Percentiles rank a stretch among this genome's conserved stretches.
Conservation (phyloP, 2,113 vertebrate species). For the Sapayoa aenigma region DNA sequence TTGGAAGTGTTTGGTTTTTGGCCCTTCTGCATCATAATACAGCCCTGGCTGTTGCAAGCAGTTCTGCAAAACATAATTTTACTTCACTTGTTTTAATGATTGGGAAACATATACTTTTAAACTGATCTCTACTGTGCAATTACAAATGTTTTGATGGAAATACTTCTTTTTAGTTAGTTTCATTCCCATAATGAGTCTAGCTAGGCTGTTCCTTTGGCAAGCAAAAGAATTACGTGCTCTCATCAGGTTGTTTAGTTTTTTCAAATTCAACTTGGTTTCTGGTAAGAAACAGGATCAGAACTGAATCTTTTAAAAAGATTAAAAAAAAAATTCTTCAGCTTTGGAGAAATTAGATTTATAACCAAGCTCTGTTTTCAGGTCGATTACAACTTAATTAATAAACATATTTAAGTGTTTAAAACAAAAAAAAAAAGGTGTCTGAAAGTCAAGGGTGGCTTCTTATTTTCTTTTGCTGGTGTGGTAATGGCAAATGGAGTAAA, state of each 20-base stretch:
- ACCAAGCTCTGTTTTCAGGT: not conserved
- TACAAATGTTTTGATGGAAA: conserved; percentile 50
- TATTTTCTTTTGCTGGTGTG: not conserved
- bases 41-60: conserved; percentile 41
- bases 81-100: conserved; percentile 35
- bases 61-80: conserved; percentile 52
- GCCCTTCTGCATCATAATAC: conserved; percentile 33
- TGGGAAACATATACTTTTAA: conserved; percentile 48
- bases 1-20: conserved; percentile 7
- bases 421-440: not conserved
- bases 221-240: not conserved
- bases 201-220: conserved; percentile 8
- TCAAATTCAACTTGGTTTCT: not conserved
- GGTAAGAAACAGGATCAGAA: not conserved
- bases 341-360: not conserved
- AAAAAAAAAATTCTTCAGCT: not conserved
- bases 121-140: conserved; percentile 46
- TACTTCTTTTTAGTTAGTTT: conserved; percentile 8
- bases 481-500: not conserved
- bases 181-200: not conserved
- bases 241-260: not conserved
- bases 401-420: not conserved
- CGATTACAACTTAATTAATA: not conserved
- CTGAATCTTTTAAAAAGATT: not conserved
- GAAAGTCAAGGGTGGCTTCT: not conserved